Evolutionary conservation across 1,140 invertebrate species (phyloP).

Genomic region (Ceratina japonica): DNA sequence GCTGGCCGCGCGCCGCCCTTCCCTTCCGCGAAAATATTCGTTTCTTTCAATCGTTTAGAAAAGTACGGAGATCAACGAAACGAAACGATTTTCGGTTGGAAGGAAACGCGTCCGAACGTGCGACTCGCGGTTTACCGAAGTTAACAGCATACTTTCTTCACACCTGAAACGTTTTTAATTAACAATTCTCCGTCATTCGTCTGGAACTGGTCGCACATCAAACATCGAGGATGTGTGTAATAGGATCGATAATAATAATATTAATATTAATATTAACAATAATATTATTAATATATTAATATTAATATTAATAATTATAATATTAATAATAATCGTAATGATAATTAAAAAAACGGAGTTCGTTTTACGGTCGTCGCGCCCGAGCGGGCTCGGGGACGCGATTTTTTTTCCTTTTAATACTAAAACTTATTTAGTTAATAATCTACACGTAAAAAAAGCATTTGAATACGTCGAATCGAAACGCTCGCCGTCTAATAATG

Average conservation of each 20-base stretch:
- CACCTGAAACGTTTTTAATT: conserved; percentile 22
- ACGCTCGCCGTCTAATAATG: conserved; percentile 58
- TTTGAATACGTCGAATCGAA: conserved; percentile 50
- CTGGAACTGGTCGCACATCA: conserved; percentile 31
- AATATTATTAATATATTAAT: too few species aligned
- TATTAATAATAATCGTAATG: too few species aligned
- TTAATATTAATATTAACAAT: conserved; percentile 39
- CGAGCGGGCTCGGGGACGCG: conserved; percentile 55
- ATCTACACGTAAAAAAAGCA: conserved; percentile 56
- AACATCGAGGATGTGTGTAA: conserved; percentile 27
- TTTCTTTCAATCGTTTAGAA: conserved; percentile 26
- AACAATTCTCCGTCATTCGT: conserved; percentile 5
- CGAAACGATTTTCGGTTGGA: conserved; percentile 24
- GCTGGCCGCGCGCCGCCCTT: conserved; percentile 49
- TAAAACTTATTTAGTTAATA: conserved; percentile 46
- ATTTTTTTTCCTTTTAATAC: conserved; percentile 41
- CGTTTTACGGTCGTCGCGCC: conserved; percentile 34
- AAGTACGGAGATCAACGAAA: conserved; percentile 46
- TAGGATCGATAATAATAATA: conserved; percentile 21
- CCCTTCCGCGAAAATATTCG: background rate
- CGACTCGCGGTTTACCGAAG: conserved; percentile 27
- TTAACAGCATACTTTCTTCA: conserved; percentile 61
- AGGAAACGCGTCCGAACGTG: conserved; percentile 14
- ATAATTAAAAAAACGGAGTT: conserved; percentile 50
- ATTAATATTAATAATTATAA: conserved; percentile 31